Evolutionary conservation across 2,797 vertebrate genomes (phyloP).

Genomic region (Etheostoma perlongum): DNA sequence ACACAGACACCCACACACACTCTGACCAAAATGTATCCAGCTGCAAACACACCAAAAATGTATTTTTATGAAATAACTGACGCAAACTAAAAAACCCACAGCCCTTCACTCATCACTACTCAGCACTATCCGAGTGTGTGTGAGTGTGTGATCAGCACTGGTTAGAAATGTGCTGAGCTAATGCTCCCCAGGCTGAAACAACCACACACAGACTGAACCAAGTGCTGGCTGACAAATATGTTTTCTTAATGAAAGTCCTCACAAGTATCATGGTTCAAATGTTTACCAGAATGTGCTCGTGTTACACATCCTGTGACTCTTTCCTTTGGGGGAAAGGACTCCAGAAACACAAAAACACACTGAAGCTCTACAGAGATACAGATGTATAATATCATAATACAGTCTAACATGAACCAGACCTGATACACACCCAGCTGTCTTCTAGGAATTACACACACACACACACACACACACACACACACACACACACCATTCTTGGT

Average conservation of each 20-base stretch:
- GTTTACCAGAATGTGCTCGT: neutral
- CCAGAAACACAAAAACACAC: too few relatives aligned
- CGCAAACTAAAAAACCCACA: constrained; percentile 25
- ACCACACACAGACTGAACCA: neutral
- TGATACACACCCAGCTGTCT: constrained; percentile 43
- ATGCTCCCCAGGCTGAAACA: constrained; percentile 14
- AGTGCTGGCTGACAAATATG: neutral
- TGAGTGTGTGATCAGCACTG: neutral
- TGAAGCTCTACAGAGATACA: neutral
- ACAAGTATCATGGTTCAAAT: neutral
- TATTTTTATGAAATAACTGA: constrained; percentile 21
- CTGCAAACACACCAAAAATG: constrained; percentile 31
- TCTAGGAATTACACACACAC: constrained; percentile 34
- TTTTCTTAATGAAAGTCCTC: neutral
- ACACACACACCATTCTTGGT: constrained; percentile 32
- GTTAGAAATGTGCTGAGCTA: constrained; percentile 57
- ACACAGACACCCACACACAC: constrained; percentile 1
- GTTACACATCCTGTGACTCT: constrained; percentile 12
- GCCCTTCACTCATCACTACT: constrained; percentile 51
- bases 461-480: constrained; percentile 7
- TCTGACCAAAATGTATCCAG: neutral
- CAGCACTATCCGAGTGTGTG: constrained; percentile 30
- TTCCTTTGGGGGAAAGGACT: too few relatives aligned
- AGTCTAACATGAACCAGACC: constrained; percentile 37
- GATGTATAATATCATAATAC: neutral